Evolutionary conservation across 2,113 vertebrate species (phyloP).

Genomic region (Cyrtonyx montezumae): DNA sequence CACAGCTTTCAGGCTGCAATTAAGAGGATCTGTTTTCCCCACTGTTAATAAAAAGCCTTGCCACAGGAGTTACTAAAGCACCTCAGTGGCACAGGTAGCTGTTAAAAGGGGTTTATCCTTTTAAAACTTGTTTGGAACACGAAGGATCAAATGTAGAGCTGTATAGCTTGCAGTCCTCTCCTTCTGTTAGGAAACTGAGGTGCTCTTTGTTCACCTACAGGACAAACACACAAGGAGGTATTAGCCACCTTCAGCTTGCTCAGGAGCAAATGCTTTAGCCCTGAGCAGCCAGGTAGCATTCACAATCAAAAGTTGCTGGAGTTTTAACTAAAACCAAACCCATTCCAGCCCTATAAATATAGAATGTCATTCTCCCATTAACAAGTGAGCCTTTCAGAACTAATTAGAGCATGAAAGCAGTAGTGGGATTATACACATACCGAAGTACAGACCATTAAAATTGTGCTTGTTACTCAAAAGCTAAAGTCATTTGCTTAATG

Average conservation of each 20-base stretch:
- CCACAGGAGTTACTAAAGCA: fast-evolving
- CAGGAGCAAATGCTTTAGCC: neutral
- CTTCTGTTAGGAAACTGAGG: neutral
- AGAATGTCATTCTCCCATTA: neutral
- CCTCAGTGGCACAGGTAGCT: neutral
- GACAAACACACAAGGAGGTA: neutral
- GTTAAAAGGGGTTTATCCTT: neutral
- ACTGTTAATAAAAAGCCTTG: neutral
- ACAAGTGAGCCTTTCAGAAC: neutral
- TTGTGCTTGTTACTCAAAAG: neutral
- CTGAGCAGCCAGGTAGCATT: neutral
- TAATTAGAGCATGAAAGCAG: neutral
- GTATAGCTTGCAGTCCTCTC: neutral
- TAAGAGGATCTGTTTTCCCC: neutral
- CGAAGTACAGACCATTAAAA: neutral
- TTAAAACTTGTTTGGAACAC: neutral
- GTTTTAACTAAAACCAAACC: neutral
- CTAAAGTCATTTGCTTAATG: neutral
- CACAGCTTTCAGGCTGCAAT: neutral
- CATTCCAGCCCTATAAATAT: neutral
- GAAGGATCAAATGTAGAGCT: neutral
- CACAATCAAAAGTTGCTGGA: neutral
- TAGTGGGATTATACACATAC: no score
- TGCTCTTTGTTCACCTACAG: neutral
- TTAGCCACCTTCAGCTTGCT: neutral